These are phyloP conservation scores for Lutraria lutraria DNA, from an alignment of 2,888 invertebrate genomes.

Conservation along the genomic window DNA sequence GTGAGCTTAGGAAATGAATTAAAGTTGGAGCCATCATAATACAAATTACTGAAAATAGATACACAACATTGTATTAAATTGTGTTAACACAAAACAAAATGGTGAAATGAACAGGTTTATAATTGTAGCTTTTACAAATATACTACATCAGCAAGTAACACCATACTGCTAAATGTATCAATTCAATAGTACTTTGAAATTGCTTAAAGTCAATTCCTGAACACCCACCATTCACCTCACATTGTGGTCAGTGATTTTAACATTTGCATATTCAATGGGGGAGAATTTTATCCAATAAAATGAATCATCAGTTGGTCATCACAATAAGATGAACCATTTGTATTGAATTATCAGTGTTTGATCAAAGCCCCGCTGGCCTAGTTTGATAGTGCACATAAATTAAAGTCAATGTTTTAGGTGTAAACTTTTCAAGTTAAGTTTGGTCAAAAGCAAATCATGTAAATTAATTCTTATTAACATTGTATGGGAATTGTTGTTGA, in stretches of 20 bases:
- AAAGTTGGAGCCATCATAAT: too few relatives aligned
- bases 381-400: constrained; percentile 34
- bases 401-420: constrained; percentile 27
- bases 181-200: too few relatives aligned
- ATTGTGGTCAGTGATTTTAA: not conserved
- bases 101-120: too few relatives aligned
- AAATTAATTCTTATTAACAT: not conserved
- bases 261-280: not conserved
- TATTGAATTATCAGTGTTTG: constrained; percentile 46
- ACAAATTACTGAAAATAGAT: too few relatives aligned
- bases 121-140: too few relatives aligned
- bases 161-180: too few relatives aligned
- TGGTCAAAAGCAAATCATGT: not conserved
- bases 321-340: constrained; percentile 18
- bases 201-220: not conserved
- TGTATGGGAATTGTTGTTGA: not conserved
- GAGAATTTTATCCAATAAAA: not conserved
- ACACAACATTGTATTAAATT: too few relatives aligned
- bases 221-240: constrained; percentile 1
- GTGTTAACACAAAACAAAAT: too few relatives aligned
- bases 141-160: too few relatives aligned
- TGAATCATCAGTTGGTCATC: constrained; percentile 36
- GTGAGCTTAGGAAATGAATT: too few relatives aligned
- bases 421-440: constrained; percentile 9
- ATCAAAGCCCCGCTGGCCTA: constrained; percentile 27